Base-by-base conservation (phyloP, 2,797 vertebrate species). In the Typhlichthys eigenmanni region DNA sequence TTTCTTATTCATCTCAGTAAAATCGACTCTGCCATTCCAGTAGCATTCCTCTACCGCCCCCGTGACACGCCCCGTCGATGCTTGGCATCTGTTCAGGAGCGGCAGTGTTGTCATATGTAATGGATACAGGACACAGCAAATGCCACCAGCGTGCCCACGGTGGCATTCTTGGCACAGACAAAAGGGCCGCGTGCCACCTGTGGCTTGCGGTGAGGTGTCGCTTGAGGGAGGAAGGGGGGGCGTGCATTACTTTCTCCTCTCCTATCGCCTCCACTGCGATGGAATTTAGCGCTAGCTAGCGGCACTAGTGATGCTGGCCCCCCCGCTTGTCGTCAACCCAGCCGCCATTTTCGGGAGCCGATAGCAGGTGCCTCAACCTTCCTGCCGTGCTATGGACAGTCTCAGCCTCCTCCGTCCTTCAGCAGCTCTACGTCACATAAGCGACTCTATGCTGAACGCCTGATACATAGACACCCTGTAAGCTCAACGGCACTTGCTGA, bases 341-440 rank as follows among this genome's bases (percentile, higher is more conserved):
- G 74, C 46, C 49, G 64, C 79, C 90, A 88, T 90, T 89, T 88
- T 81, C 0, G 71, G 82, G 75, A 19, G 34, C 34, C 46, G 78
- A 73, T 76, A 79, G 85, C 90, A 90, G 89, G 86, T 91, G 89
- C 75, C 76, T 72, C 68, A 64, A 69, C 69, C 74, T 69, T 85
- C 81, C 64, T 80, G 85, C 78, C 63, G 70, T 72, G 51, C 63
- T 19, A 2, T 1, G 17, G 19, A 19, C 19, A 19, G 19, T 2
- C 19, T 24, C 24, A 3, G 24, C 3, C 24, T 24, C 24, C 24
- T 4, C 24, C 24, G 0, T 24, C 24, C 24, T 24, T 24, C 24
- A 24, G 24, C 3, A 24, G 24, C 24, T 24, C 24, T 24, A 24
- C 24, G 24, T 24, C 24, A 24, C 24, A 24, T 24, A 24, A 24